Percentiles rank a stretch among this genome's conserved stretches.
These are phyloP conservation scores for Abrostola triplasia DNA, from an alignment of 2,888 invertebrate species.

Conservation along the genomic window DNA sequence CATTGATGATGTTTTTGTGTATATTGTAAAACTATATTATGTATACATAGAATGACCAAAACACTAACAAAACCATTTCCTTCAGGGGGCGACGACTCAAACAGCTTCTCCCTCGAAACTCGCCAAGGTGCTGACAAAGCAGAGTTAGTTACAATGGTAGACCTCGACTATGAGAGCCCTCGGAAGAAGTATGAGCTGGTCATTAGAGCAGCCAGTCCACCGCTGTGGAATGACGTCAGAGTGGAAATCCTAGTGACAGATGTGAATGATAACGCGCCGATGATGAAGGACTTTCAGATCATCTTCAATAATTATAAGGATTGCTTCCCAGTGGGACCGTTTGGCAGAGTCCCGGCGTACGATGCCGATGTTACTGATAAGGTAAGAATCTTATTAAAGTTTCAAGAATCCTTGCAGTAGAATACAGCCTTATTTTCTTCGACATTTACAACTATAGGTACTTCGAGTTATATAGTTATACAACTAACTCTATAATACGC, in stretches of 20 bases:
- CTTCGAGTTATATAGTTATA: too few relatives aligned
- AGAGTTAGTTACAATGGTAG: constrained; percentile 95
- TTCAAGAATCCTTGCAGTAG: neutral
- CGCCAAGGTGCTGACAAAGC: constrained; percentile 95
- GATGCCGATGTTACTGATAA: constrained; percentile 98
- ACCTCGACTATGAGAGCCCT: constrained; percentile 98
- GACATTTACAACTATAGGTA: too few relatives aligned
- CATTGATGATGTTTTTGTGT: too few relatives aligned
- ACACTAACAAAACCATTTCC: neutral
- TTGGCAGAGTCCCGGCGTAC: constrained; percentile 96
- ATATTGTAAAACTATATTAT: too few relatives aligned
- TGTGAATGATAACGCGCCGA: constrained; percentile 98
- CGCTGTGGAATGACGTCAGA: constrained; percentile 95
- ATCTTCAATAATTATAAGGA: constrained; percentile 98
- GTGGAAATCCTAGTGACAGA: constrained; percentile 97
- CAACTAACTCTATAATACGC: too few relatives aligned
- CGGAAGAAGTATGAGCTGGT: constrained; percentile 96
- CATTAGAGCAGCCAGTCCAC: constrained; percentile 96
- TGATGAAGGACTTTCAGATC: constrained; percentile 96
- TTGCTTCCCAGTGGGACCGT: constrained; percentile 96
- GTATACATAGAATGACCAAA: too few relatives aligned
- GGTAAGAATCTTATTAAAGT: constrained; percentile 63
- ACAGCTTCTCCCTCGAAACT: constrained; percentile 94
- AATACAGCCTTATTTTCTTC: too few relatives aligned
- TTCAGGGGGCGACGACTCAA: constrained; percentile 94